Evolutionary conservation across 2,888 invertebrate genomes (phyloP), one percentile per base, ranked within the genome.

Genomic region (Tenthredo livida): DNA sequence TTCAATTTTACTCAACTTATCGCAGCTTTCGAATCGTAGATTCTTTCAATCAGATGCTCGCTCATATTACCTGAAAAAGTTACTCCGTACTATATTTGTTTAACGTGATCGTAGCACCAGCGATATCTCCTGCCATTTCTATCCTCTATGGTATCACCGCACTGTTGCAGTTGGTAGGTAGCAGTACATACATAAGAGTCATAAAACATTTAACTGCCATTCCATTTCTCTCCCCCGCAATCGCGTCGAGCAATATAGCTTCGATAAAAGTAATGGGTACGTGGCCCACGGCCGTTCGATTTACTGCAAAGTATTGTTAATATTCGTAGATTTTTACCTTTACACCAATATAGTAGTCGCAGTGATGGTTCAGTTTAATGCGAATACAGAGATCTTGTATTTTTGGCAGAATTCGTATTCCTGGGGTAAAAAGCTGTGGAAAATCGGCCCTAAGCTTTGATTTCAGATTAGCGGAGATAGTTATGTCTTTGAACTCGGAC

Each of bases 171-270:
- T 75, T 21, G 47, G 40, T 0, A n/a, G 12, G 21, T n/a, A 21
- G 21, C 9, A 21, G 12, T 29, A 33, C 67, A 33, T 73, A 73
- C 43, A 50, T 58, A 37, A 58, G 10, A 78, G 78, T 29, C 40
- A 78, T 78, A 78, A 78, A 78, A 78, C 58, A 78, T 78, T 78
- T 78, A 78, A 78, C 78, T 58, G 40, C 78, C 58, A 78, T 54
- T 58, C 58, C 58, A 58, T 78, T 78, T 78, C 58, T 58, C 29
- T 33, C 78, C 37, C 58, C 21, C 58, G 78, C 58, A 78, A 78
- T 78, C 78, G 78, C 58, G 50, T 15, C 75, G 78, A n/a, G 78
- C 37, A 37, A 78, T 58, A 50, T 50, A 67, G 58, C 37, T 21
- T 33, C 75, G 75, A 77, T 77, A 77, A 77, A 77, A 77, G 75